These are phyloP conservation scores for Pimpla rufipes DNA, from an alignment of 2,888 invertebrate species.

Conservation along the genomic window DNA sequence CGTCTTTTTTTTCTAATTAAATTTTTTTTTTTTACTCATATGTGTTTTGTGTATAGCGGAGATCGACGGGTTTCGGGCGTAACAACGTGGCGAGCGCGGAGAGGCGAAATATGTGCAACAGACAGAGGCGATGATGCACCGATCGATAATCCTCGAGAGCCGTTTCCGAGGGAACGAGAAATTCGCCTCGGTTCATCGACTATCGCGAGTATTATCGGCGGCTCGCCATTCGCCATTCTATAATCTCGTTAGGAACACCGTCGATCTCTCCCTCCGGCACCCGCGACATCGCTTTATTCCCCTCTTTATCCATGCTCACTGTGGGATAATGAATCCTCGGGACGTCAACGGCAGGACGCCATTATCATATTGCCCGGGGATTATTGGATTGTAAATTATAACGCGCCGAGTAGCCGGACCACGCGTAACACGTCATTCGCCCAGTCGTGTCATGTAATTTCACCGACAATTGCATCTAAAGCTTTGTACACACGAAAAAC, in stretches of 20 bases:
- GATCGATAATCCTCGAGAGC: slow-evolving; percentile 55
- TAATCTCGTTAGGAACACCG: slow-evolving; percentile 57
- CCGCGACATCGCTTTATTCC: slow-evolving; percentile 5
- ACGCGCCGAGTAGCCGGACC: neutral
- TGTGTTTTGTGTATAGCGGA: neutral
- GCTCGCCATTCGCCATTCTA: slow-evolving; percentile 55
- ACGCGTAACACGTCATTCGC: neutral
- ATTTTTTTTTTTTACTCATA: neutral
- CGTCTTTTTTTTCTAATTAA: neutral
- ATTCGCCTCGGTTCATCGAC: slow-evolving; percentile 61
- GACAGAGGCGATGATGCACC: slow-evolving; percentile 3
- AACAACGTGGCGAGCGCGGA: neutral
- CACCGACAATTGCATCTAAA: neutral
- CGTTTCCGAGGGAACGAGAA: slow-evolving; percentile 66
- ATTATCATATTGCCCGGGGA: slow-evolving; percentile 52
- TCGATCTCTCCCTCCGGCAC: slow-evolving; percentile 26
- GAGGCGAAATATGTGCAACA: neutral
- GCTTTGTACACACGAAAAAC: too few relatives aligned
- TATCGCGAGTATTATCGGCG: slow-evolving; percentile 64
- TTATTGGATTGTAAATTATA: slow-evolving; percentile 52
- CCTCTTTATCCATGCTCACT: slow-evolving; percentile 26
- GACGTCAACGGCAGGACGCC: slow-evolving; percentile 23
- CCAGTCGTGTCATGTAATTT: neutral
- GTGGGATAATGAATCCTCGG: slow-evolving; percentile 22
- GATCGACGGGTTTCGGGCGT: neutral